Conservation (phyloP, 2,888 invertebrate genomes). For the Thereva unica region DNA sequence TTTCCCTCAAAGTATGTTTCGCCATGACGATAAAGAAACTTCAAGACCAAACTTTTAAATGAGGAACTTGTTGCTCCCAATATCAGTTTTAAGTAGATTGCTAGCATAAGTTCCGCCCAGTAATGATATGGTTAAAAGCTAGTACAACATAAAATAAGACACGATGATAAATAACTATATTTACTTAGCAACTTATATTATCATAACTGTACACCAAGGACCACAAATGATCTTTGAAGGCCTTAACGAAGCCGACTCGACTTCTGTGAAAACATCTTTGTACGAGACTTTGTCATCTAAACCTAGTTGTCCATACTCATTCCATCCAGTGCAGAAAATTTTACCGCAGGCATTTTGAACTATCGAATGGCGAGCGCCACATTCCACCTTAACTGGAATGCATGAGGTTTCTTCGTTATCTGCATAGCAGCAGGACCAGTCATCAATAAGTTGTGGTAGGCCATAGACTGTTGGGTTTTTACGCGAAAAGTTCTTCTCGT, state of each 20-base stretch:
- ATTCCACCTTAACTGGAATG: slow-evolving; percentile 63
- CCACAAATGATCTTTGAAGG: slow-evolving; percentile 56
- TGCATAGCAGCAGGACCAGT: slow-evolving; percentile 50
- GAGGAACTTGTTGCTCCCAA: no score
- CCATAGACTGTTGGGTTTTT: slow-evolving; percentile 52
- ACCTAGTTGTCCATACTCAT: slow-evolving; percentile 80
- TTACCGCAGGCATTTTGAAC: slow-evolving; percentile 68
- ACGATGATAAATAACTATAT: no score
- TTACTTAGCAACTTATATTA: background rate
- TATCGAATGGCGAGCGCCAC: slow-evolving; percentile 79
- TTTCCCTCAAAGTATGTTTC: no score
- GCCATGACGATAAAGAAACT: no score
- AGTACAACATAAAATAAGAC: no score
- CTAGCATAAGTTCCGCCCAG: no score
- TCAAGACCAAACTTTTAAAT: no score
- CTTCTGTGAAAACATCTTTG: slow-evolving; percentile 46
- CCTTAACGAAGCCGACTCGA: slow-evolving; percentile 48
- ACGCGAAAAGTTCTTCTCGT: slow-evolving; percentile 38
- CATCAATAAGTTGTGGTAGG: slow-evolving; percentile 53
- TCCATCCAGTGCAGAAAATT: slow-evolving; percentile 79
- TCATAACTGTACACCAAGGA: slow-evolving; percentile 59
- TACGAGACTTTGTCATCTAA: slow-evolving; percentile 51
- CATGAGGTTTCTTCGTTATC: slow-evolving; percentile 49
- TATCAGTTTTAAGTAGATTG: no score
- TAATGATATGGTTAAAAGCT: no score